Percentiles rank a stretch among this genome's conserved stretches.
phyloP scores from a whole-genome alignment of 2,888 invertebrate genomes.

The Drosophila meridionalis region DNA sequence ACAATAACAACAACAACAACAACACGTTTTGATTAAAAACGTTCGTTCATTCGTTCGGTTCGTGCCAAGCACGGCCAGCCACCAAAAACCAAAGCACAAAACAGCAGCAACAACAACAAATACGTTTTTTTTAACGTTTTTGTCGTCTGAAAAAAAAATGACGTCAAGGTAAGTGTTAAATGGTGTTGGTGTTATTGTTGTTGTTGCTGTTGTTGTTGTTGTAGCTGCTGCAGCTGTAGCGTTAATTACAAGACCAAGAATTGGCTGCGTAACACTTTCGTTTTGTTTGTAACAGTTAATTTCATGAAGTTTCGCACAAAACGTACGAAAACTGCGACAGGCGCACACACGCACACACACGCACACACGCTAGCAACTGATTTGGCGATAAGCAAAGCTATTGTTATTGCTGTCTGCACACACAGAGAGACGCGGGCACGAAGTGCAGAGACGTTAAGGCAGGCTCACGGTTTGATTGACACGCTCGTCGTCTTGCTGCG shows the following conservation, averaged over 20 bases:
- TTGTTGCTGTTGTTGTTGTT: conserved; percentile 19
- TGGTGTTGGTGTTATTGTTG: conserved; percentile 41
- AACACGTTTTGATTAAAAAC: conserved; percentile 60
- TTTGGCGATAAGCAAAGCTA: conserved; percentile 71
- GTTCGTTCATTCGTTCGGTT: conserved; percentile 48
- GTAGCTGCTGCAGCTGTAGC: conserved; percentile 26
- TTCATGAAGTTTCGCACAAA: conserved; percentile 57
- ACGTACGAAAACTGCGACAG: conserved; percentile 49
- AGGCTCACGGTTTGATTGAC: conserved; percentile 60
- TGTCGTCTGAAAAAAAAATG: conserved; percentile 68
- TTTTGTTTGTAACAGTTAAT: conserved; percentile 46
- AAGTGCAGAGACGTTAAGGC: conserved; percentile 50
- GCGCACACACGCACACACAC: conserved; percentile 11
- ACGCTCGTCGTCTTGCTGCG: conserved; percentile 41
- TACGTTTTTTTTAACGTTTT: conserved; percentile 51
- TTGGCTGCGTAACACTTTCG: conserved; percentile 70
- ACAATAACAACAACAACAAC: conserved; percentile 28
- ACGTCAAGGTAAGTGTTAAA: conserved; percentile 81
- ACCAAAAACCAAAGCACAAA: conserved; percentile 48
- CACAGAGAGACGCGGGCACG: conserved; percentile 23
- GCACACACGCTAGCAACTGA: conserved; percentile 55
- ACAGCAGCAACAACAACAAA: conserved; percentile 49
- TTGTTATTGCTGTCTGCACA: conserved; percentile 52
- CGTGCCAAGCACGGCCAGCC: conserved; percentile 76
- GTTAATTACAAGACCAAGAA: conserved; percentile 69